Evolutionary conservation across 2,888 invertebrate genomes (phyloP), one percentile per base, ranked within the genome.

Genomic region (Brachypalpus laphriformis): DNA sequence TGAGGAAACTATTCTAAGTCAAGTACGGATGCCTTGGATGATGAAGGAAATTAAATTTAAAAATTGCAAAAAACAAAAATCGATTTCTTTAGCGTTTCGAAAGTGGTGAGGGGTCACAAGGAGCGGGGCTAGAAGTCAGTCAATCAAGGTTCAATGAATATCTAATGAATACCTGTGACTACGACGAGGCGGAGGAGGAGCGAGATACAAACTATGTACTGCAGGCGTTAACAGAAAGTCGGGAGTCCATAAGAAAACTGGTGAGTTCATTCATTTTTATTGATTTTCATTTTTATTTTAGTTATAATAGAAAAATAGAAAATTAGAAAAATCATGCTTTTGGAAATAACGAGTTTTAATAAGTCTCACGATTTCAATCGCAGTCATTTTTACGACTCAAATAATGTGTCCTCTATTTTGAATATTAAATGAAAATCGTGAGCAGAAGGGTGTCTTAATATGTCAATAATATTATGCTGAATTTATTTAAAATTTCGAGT

Each of bases 201-300:
- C 82, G 83, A 22, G 89, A 88, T 57, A 87, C 87, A 11, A 72
- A 87, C 37, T 89, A 80, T 83, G 88, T 89, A 6, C 54, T 88
- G 20, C 82, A 83, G 25, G 87, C 88, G 1, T 75, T 88, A 42
- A 86, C 81, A 6, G 87, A 89, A 68, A 89, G 88, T 78, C 86
- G 87, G n/a, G 87, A 88, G 65, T 87, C 88, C 18, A 63, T 88
- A 37, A 86, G 75, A 54, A 82, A 74, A 56, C 56, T 88, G 40
- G 88, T 88, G 81, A 87, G 88, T 82, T 59, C 37, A 5, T 16
- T 54, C 31, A 9, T 0, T 34, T 11, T 56, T 16, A 2, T 16
- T 18, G 18, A 11, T 20, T 16, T 7, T 37, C 8, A 18, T 3
- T 14, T 18, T 31, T 7, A 5, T 7, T 31, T 25, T 2, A 25